A percentile compares a stretch with the other conserved stretches of the same genome.
Evolutionary conservation across 2,797 vertebrate genomes (phyloP).

Genomic region (Gymnothorax reevesii): DNA sequence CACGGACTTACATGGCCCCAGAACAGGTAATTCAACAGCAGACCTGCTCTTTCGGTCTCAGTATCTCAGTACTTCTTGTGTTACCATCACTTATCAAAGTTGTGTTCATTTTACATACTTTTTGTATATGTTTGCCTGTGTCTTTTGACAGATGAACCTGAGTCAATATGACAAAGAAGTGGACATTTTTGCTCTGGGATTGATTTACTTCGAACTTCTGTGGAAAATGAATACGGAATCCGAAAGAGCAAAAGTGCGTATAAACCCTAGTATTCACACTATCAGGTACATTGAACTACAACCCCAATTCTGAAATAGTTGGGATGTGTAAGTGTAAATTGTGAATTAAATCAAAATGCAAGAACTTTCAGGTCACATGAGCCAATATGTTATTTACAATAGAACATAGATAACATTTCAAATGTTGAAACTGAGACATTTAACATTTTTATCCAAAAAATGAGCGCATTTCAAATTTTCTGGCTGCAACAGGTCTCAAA

Average conservation of each 20-base stretch:
- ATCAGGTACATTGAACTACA: too few relatives aligned
- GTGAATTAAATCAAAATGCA: too few relatives aligned
- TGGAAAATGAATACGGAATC: slow-evolving; percentile 46
- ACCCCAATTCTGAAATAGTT: too few relatives aligned
- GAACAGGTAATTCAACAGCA: slow-evolving; percentile 78
- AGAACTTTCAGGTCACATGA: too few relatives aligned
- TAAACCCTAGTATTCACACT: not conserved
- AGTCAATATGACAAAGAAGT: slow-evolving; percentile 64
- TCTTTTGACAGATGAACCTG: slow-evolving; percentile 52
- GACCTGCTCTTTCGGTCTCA: not conserved
- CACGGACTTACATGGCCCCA: slow-evolving; percentile 83
- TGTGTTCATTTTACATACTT: not conserved
- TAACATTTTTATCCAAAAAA: too few relatives aligned
- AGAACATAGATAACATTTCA: too few relatives aligned
- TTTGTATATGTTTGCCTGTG: not conserved
- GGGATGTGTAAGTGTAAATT: too few relatives aligned
- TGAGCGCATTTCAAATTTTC: too few relatives aligned
- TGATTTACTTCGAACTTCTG: slow-evolving; percentile 73
- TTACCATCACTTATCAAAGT: not conserved
- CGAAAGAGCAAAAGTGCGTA: slow-evolving; percentile 54
- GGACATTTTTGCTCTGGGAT: slow-evolving; percentile 72
- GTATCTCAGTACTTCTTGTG: not conserved
- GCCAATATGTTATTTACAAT: too few relatives aligned
- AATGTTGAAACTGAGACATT: too few relatives aligned
- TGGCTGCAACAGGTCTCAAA: too few relatives aligned